Evolutionary conservation across 2,113 vertebrate species (phyloP).

Genomic region (Microcebus griseorufus): DNA sequence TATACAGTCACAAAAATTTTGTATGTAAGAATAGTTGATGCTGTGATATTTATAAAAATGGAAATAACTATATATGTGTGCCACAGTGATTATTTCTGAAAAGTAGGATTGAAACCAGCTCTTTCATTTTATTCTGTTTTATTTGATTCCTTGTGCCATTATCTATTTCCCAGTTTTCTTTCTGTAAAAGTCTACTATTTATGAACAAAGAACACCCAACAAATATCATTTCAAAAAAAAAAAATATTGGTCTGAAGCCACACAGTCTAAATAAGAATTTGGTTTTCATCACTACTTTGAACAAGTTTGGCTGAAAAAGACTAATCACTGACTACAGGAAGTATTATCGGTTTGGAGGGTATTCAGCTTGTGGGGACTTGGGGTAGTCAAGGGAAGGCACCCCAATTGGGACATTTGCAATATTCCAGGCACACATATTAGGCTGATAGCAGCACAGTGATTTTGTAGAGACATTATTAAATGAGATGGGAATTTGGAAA

Average conservation of each 20-base stretch:
- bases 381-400: rapidly evolving
- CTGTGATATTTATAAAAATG: not conserved
- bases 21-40: not conserved
- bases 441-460: not conserved
- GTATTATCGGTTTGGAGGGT: not conserved
- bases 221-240: not conserved
- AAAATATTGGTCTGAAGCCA: not conserved
- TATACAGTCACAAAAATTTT: not conserved
- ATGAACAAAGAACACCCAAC: not conserved
- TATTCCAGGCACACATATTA: not conserved
- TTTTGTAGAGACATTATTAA: not conserved
- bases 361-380: rapidly evolving
- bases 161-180: not conserved
- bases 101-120: not conserved
- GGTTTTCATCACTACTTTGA: not conserved
- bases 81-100: not conserved
- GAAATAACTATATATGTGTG: not conserved
- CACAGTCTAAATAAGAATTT: not conserved
- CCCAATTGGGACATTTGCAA: not conserved
- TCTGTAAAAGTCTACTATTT: not conserved
- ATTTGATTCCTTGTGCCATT: not conserved
- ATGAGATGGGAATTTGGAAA: not conserved
- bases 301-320: not conserved
- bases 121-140: not conserved
- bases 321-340: not conserved